Base-by-base conservation (phyloP, 2,113 vertebrate genomes). In the Pachyramphus minor region DNA sequence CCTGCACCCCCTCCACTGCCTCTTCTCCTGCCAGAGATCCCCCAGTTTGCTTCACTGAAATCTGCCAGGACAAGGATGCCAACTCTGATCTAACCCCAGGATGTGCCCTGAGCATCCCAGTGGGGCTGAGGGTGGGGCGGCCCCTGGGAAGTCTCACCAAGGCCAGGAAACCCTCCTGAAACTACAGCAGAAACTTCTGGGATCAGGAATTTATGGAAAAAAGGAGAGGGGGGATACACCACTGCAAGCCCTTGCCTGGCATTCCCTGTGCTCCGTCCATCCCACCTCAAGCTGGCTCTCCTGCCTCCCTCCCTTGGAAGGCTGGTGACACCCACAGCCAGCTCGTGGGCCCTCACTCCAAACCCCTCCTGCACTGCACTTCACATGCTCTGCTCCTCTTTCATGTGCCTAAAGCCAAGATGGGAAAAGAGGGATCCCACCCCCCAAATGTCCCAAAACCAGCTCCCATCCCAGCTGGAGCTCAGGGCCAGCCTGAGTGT, bases 121-220 rank as follows among this genome's bases (percentile, higher is more conserved):
- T 1, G 1, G 55, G 55, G n/a, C 35, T 47, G 52, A 22, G 0
- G 17, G 28, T 22, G 9, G 25, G 18, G 25, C 0, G 0, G 25
- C 15, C n/a, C 28, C 28, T 31, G 1, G 3, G 22, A 33, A 39
- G 4, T 15, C 25, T 42, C n/a, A 0, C 2, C 0, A 0, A n/a
- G 31, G 58, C 27, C 13, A 3, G 5, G 2, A 8, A 25, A 35
- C 9, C 17, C 12, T 28, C 11, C 49, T 7, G n/a, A 17, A 89
- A 49, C 37, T 55, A 35, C 42, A 28, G 16, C 30, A 78, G 64
- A 30, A 71, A 50, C 2, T 67, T 28, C 7, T 33, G 47, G 69
- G 35, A n/a, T 4, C 4, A 4, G 20, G 21, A 66, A 30, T 1
- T 9, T 1, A 11, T 25, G 62, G 6, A 5, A 8, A 33, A 35